A percentile compares a stretch with the other conserved stretches of the same genome.
These are phyloP conservation scores for Apteryx mantelli DNA, from an alignment of 2,113 vertebrate species.

Conservation along the genomic window DNA sequence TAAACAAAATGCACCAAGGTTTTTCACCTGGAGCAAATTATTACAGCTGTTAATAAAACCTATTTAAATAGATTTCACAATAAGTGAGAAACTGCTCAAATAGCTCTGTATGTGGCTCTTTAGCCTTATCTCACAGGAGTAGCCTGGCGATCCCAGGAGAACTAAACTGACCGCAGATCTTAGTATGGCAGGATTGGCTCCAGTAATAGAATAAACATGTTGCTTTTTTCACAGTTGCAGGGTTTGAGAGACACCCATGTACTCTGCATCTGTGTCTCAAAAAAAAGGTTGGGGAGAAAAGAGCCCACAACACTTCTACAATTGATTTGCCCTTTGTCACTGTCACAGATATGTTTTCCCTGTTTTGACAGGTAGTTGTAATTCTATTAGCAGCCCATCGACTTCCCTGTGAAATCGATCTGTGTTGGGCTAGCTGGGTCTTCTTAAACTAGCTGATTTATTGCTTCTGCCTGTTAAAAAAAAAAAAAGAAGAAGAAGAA, in stretches of 20 bases:
- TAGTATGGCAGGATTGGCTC: not conserved
- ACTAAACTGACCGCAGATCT: not conserved
- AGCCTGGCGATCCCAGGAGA: not conserved
- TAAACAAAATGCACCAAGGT: constrained; percentile 2
- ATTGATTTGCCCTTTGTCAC: constrained; percentile 85
- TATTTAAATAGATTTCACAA: constrained; percentile 31
- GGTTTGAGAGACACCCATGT: constrained; percentile 31
- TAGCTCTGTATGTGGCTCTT: not conserved
- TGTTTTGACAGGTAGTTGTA: constrained; percentile 87
- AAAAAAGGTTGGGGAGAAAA: not conserved
- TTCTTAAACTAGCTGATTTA: constrained; percentile 86
- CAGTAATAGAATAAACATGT: not conserved
- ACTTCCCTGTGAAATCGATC: constrained; percentile 81
- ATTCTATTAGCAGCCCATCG: constrained; percentile 86
- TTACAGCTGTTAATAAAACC: constrained; percentile 49
- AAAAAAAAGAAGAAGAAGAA: constrained; percentile 2
- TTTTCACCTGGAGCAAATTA: constrained; percentile 47
- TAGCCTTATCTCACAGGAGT: not conserved
- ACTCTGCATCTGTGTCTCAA: constrained; percentile 47
- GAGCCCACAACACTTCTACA: constrained; percentile 59
- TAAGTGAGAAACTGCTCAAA: constrained; percentile 35
- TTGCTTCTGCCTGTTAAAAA: constrained; percentile 79
- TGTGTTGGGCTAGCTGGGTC: constrained; percentile 74
- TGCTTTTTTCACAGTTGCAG: constrained; percentile 30
- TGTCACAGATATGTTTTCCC: constrained; percentile 81